Percentiles rank a stretch among this genome's conserved stretches.
Conservation (phyloP, 2,888 invertebrate genomes). For the Gymnoscelis rufifasciata region DNA sequence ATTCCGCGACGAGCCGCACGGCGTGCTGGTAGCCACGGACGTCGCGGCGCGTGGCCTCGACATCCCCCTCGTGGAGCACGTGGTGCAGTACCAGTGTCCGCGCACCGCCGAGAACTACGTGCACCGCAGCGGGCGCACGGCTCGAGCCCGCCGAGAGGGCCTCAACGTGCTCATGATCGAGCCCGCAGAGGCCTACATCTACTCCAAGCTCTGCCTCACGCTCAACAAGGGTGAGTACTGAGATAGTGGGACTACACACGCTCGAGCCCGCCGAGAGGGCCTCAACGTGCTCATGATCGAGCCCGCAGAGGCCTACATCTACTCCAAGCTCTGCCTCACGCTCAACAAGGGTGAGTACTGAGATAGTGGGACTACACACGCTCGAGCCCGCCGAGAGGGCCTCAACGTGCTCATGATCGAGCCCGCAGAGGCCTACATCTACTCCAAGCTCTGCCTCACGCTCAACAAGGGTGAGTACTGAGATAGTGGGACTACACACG, state of each 20-base stretch:
- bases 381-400: conserved; percentile 92
- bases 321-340: conserved; percentile 89
- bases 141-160: conserved; percentile 92
- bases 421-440: conserved; percentile 89
- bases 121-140: conserved; percentile 97
- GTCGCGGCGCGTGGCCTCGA: conserved; percentile 98
- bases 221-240: conserved; percentile 89
- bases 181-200: conserved; percentile 89
- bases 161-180: conserved; percentile 95
- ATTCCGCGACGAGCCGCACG: conserved; percentile 84
- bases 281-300: conserved; percentile 95
- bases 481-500: too few relatives aligned
- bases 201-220: conserved; percentile 89
- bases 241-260: too few relatives aligned
- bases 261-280: conserved; percentile 92
- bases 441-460: conserved; percentile 89
- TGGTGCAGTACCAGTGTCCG: conserved; percentile 97
- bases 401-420: conserved; percentile 95
- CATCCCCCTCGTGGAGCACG: conserved; percentile 95
- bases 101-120: conserved; percentile 97
- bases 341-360: conserved; percentile 89
- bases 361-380: too few relatives aligned
- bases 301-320: conserved; percentile 89
- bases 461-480: conserved; percentile 89
- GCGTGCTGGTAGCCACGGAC: conserved; percentile 94